phyloP scores from a whole-genome alignment of 2,113 vertebrate species.

The Penelope pileata region DNA sequence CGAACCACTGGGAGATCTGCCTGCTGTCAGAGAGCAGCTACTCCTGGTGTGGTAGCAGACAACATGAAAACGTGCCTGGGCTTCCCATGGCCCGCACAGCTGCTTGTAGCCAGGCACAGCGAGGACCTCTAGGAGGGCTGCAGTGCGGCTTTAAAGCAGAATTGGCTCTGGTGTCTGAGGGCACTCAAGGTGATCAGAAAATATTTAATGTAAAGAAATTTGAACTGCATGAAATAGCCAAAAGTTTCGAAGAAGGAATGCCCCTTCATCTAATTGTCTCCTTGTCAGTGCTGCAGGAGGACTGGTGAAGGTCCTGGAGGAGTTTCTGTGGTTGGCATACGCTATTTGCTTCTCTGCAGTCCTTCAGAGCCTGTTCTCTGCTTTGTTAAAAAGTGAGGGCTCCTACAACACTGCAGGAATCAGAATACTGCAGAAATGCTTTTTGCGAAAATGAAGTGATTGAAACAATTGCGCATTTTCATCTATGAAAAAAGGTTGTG shows the following conservation, averaged over 20 bases:
- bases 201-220: background rate
- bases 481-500: background rate
- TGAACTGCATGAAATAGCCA: background rate
- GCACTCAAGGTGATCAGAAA: background rate
- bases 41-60: background rate
- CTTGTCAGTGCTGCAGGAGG: background rate
- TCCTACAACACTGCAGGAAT: background rate
- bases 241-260: background rate
- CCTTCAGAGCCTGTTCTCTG: background rate
- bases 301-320: background rate
- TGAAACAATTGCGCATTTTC: background rate
- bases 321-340: background rate
- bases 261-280: background rate
- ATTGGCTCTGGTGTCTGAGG: background rate
- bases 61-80: background rate
- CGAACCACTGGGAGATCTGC: background rate
- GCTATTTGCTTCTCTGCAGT: background rate
- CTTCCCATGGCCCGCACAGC: accelerated
- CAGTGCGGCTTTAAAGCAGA: background rate
- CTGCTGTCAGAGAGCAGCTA: background rate
- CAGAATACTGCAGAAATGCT: background rate
- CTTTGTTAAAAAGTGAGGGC: background rate
- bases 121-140: background rate
- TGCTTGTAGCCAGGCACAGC: background rate
- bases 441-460: background rate